Evolutionary conservation across 2,888 invertebrate genomes (phyloP).

Genomic region (Galeruca laticollis): DNA sequence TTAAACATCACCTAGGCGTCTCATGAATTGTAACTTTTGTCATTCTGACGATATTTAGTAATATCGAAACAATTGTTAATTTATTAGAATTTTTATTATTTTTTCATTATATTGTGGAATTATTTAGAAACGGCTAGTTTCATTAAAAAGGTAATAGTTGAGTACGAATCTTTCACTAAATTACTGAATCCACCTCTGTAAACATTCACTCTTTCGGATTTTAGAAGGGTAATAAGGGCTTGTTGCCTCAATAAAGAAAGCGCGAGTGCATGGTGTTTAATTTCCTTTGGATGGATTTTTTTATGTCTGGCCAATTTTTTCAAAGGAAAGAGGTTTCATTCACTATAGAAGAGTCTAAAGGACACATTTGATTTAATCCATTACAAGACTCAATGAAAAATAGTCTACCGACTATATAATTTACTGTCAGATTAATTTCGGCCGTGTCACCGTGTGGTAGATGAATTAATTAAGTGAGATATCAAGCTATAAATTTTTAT

Average conservation of each 20-base stretch:
- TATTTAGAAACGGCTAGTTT: too few relatives aligned
- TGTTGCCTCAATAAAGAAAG: conserved; percentile 37
- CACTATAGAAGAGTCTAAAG: conserved; percentile 4
- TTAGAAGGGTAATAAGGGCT: conserved; percentile 40
- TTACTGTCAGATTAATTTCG: neutral
- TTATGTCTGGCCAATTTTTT: conserved; percentile 37
- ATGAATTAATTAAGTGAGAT: too few relatives aligned
- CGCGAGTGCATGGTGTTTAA: conserved; percentile 39
- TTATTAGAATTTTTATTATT: too few relatives aligned
- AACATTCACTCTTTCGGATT: conserved; percentile 27
- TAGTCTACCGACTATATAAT: neutral
- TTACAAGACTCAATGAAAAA: neutral
- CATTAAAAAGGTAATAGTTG: too few relatives aligned
- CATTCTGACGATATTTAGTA: too few relatives aligned
- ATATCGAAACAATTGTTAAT: too few relatives aligned
- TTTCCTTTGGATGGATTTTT: conserved; percentile 37
- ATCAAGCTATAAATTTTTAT: too few relatives aligned
- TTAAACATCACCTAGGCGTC: too few relatives aligned
- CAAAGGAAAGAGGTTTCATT: conserved; percentile 18
- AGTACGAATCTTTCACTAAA: too few relatives aligned
- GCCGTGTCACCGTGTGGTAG: too few relatives aligned
- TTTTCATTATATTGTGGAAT: too few relatives aligned
- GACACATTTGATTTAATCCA: conserved; percentile 8
- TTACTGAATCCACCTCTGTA: conserved; percentile 6
- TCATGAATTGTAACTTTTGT: too few relatives aligned